These are phyloP conservation scores for Mohoua ochrocephala DNA, from an alignment of 2,113 vertebrate genomes.

Conservation along the genomic window DNA sequence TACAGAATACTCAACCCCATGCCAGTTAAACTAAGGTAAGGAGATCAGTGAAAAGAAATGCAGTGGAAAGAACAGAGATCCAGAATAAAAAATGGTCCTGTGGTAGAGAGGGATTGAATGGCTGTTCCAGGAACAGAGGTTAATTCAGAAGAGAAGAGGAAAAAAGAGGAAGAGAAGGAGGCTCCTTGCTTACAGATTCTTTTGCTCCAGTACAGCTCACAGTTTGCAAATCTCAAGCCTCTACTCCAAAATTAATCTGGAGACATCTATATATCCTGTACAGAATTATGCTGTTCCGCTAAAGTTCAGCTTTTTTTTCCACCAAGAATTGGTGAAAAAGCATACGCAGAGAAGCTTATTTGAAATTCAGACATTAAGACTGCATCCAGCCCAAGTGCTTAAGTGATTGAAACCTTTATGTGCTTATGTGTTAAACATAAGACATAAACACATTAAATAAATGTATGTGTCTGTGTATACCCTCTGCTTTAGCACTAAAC, in stretches of 20 bases:
- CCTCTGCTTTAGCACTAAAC: not conserved
- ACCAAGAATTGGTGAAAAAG: not conserved
- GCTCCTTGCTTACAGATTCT: not conserved
- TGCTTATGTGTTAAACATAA: not conserved
- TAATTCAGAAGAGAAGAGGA: not conserved
- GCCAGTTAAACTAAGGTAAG: not conserved
- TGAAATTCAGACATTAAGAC: not conserved
- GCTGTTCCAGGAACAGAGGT: not conserved
- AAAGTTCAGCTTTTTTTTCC: not conserved
- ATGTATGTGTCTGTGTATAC: not conserved
- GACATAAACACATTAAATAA: not conserved
- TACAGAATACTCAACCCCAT: not conserved
- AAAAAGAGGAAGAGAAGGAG: not conserved
- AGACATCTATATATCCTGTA: not conserved
- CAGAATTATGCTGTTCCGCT: not conserved
- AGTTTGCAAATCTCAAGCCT: not conserved
- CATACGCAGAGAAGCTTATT: not conserved
- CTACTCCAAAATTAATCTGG: not conserved
- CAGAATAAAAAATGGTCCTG: not conserved
- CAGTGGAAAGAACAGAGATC: not conserved
- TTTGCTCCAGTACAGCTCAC: not conserved
- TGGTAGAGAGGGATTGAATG: not conserved
- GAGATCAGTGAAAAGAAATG: not conserved
- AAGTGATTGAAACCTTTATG: not conserved
- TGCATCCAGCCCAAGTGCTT: not conserved